Percentiles rank a stretch among this genome's conserved stretches.
phyloP scores from a whole-genome alignment of 2,113 vertebrate species.

The Apteryx mantelli region DNA sequence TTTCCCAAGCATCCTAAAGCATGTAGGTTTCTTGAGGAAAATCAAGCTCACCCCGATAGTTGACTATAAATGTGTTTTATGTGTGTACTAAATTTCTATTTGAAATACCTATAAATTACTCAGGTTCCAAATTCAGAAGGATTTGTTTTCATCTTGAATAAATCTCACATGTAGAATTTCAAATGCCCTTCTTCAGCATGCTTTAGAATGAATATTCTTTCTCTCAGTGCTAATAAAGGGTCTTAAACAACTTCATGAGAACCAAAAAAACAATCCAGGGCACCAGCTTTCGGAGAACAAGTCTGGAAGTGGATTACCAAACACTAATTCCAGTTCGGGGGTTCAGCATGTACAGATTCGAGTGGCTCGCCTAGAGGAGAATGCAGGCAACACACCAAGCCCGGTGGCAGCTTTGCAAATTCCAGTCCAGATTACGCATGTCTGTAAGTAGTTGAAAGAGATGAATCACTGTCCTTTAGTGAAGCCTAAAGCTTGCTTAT shows the following conservation, averaged over 20 bases:
- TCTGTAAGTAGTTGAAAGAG: constrained; percentile 83
- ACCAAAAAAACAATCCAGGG: constrained; percentile 80
- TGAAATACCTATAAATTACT: background rate
- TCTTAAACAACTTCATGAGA: constrained; percentile 92
- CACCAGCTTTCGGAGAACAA: constrained; percentile 79
- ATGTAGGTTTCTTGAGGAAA: background rate
- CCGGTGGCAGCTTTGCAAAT: constrained; percentile 92
- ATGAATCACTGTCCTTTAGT: background rate
- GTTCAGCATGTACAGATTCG: constrained; percentile 89
- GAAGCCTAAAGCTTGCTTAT: background rate
- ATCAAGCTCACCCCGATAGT: background rate
- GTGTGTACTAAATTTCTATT: background rate
- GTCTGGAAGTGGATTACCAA: constrained; percentile 78
- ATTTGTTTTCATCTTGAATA: background rate
- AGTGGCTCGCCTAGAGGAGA: constrained; percentile 89
- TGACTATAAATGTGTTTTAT: background rate
- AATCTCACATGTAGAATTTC: constrained; percentile 26
- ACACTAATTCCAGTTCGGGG: constrained; percentile 76
- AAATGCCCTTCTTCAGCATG: constrained; percentile 31
- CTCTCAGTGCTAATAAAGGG: constrained; percentile 93
- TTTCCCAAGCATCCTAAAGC: background rate
- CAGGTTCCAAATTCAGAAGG: background rate
- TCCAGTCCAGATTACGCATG: constrained; percentile 96
- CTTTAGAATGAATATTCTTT: constrained; percentile 67
- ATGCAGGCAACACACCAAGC: constrained; percentile 72